Evolutionary conservation across 1,140 invertebrate genomes (phyloP).

Genomic region (Panagrolaimus sp.): DNA sequence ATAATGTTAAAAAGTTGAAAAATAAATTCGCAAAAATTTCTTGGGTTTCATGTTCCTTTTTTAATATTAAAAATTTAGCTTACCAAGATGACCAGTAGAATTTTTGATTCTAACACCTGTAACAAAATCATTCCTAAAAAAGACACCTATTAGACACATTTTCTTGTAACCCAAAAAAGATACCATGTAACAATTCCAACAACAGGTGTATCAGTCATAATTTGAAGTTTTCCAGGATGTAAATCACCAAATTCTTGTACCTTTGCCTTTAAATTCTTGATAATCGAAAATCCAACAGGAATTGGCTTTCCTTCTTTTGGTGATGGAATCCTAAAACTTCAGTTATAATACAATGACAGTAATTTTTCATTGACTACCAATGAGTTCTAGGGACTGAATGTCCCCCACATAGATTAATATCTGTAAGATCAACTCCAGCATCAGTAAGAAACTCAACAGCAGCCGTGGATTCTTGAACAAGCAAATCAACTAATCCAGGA

Average conservation of each 20-base stretch:
- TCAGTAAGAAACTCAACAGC: constrained; percentile 55
- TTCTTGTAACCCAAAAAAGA: no score
- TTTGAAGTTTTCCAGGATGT: constrained; percentile 40
- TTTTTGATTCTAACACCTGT: constrained; percentile 15
- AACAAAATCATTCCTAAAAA: constrained; percentile 11
- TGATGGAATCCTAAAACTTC: constrained; percentile 52
- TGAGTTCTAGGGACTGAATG: constrained; percentile 59
- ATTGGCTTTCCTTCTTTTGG: constrained; percentile 59
- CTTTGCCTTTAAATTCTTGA: constrained; percentile 48
- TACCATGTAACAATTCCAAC: constrained; percentile 54
- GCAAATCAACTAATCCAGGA: constrained; percentile 51
- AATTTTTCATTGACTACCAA: constrained; percentile 43
- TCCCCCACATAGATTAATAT: constrained; percentile 60
- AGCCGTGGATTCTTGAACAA: constrained; percentile 50
- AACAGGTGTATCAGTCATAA: constrained; percentile 41
- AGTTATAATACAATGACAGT: constrained; percentile 10
- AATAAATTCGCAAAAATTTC: no score
- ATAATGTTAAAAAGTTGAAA: no score
- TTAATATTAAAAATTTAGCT: not conserved
- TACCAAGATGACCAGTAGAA: not conserved
- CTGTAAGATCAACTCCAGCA: constrained; percentile 53
- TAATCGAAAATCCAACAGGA: constrained; percentile 59
- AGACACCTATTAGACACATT: no score
- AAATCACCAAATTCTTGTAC: constrained; percentile 39
- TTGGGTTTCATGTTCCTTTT: no score